Evolutionary conservation across 2,797 vertebrate species (phyloP).

Genomic region (Spinus pinus): DNA sequence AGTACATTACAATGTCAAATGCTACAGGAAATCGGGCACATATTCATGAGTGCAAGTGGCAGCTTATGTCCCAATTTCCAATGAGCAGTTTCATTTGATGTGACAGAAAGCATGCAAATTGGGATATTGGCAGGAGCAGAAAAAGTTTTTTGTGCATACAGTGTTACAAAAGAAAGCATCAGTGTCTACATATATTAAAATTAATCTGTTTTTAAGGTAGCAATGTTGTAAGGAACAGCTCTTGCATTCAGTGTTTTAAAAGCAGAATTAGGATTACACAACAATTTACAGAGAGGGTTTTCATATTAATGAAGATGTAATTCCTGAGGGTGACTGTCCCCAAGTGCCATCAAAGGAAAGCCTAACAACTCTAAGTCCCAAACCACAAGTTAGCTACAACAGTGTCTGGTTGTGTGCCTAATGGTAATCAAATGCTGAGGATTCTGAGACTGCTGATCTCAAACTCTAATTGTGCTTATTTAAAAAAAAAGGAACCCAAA

Average conservation of each 20-base stretch:
- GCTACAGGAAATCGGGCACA: not conserved
- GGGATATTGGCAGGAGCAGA: conserved; percentile 27
- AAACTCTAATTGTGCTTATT: not conserved
- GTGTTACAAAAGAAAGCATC: conserved; percentile 6
- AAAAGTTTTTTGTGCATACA: not conserved
- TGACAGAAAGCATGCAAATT: conserved; percentile 48
- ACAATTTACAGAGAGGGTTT: not conserved
- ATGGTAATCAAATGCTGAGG: not conserved
- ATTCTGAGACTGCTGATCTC: not conserved
- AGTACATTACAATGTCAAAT: conserved; percentile 17
- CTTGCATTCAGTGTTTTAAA: not conserved
- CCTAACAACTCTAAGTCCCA: not conserved
- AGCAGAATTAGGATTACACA: not conserved
- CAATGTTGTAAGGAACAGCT: not conserved
- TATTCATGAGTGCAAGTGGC: not conserved
- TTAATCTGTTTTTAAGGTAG: conserved; percentile 21
- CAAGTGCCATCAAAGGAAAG: not conserved
- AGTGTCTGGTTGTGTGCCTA: not conserved
- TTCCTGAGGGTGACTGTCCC: not conserved
- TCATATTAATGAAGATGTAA: not conserved
- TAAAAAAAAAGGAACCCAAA: not conserved
- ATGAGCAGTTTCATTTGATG: conserved; percentile 31
- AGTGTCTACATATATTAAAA: conserved; percentile 26
- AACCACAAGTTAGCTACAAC: not conserved
- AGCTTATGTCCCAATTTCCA: conserved; percentile 31